Base-by-base conservation (phyloP, 2,113 vertebrate species). In the Hipposideros armiger region DNA sequence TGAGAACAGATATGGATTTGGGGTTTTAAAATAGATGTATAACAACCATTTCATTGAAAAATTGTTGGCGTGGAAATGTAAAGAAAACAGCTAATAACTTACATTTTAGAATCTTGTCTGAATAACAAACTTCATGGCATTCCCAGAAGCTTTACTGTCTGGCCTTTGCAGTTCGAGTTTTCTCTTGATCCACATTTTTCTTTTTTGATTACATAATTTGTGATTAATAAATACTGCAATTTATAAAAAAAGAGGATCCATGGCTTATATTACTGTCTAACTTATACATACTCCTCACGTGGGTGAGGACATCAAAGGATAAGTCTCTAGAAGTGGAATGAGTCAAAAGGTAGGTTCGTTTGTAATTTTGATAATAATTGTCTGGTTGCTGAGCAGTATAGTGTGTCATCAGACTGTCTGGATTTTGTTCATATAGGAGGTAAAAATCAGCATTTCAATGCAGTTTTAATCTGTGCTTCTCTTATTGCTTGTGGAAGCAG, bases 141-240 rank as follows among this genome's bases (percentile, higher is more conserved):
- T 96, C 96, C 93, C 95, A 90, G 86, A 95, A 91, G 92, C 97
- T 98, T 97, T 98, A 94, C 93, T 97, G 96, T 97, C 95, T 98
- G 94, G 97, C 97, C 95, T 94, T 91, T 98, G 95, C 98, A 98
- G 97, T 77, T 97, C 96, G 96, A 97, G 73, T 86, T 98, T 98
- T 97, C 94, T 97, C 97, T 98, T 94, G 97, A 97, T 94, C 94
- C 86, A 97, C 98, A 96, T 98, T 0, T 92, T 97, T 98, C 98
- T 67, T 95, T 40, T 86, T 88, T 98, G 98, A 98, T 98, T 98
- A 98, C 94, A 82, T 96, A 97, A 98, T 98, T 98, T 98, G 97
- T 98, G 98, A 98, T 98, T 98, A 98, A 98, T 98, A 98, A 98
- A 96, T 98, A 98, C 89, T 98, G 97, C 96, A 96, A 97, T 98